Percentiles rank a stretch among this genome's conserved stretches.
Conservation (phyloP, 2,797 vertebrate species). For the Apodemus agrarius region DNA sequence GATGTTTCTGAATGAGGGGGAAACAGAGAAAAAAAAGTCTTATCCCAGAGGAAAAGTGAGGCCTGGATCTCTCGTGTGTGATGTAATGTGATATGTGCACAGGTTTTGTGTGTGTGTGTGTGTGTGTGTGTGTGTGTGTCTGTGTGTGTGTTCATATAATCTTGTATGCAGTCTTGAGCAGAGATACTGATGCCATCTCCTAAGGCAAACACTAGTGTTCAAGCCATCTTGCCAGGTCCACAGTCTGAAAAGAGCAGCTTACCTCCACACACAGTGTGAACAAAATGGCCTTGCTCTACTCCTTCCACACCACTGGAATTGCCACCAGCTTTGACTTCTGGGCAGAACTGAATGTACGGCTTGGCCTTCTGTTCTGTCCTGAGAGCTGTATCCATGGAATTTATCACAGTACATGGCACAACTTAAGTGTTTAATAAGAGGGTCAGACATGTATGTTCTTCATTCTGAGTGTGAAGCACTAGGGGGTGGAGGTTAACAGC, state of each 20-base stretch:
- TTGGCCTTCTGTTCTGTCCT: neutral
- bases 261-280: neutral
- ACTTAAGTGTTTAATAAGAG: neutral
- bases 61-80: constrained; percentile 6
- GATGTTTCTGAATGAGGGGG: constrained; percentile 68
- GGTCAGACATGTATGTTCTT: neutral
- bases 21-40: constrained; percentile 58
- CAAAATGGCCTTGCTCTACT: neutral
- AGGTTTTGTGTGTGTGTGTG: no score
- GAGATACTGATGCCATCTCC: neutral
- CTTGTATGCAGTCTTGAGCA: neutral
- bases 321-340: neutral
- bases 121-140: neutral
- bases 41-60: neutral
- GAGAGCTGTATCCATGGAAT: neutral
- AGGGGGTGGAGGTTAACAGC: neutral
- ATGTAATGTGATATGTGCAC: neutral
- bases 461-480: neutral
- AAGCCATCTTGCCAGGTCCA: neutral
- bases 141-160: neutral
- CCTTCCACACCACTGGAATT: neutral
- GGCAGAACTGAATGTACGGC: neutral
- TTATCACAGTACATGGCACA: neutral
- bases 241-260: neutral
- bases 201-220: neutral